Evolutionary conservation across 2,888 invertebrate genomes (phyloP), one percentile per base, ranked within the genome.

Genomic region (Tachina lurida): DNA sequence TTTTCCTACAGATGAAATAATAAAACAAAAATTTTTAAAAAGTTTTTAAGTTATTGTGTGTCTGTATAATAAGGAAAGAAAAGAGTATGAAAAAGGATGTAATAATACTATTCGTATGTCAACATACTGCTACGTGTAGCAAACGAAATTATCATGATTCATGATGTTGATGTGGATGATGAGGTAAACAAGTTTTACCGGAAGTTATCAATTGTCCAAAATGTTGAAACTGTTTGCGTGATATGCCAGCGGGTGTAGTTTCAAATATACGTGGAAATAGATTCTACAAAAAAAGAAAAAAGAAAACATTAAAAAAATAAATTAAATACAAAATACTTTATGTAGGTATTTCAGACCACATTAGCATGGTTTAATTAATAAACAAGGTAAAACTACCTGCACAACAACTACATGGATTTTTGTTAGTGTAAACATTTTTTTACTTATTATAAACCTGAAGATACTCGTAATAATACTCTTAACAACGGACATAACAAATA

Each of bases 121-220:
- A 58, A 58, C 52, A 49, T 49, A 17, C 13, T 31, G 19, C 15
- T 19, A 81, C 81, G 62, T 82, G 82, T 39, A 12, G 47, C 76
- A 75, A 67, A 58, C 49, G 60, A 49, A 41, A 56, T 58, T 39
- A 58, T 71, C 31, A 12, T 56, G 54, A 31, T 73, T 71, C 31
- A 15, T 56, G 54, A 31, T 73, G 73, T 49, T 67, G 56, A 17
- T 60, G 45, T 39, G 9, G 54, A 4, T 70, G 75, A 67, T 77
- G 67, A 73, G 58, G 49, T 71, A 63, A 22, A 76, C 58, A 71
- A 67, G 65, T 77, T 89, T 90, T 88, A 91, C 91, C 92, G 78
- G 91, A 91, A 87, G 89, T 90, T 87, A 92, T 91, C 84, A 92
- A 89, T 89, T 92, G 91, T 39, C 90, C 91, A 75, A 91, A 92